phyloP scores from a whole-genome alignment of 1,140 invertebrate species.

The Eueides isabella region DNA sequence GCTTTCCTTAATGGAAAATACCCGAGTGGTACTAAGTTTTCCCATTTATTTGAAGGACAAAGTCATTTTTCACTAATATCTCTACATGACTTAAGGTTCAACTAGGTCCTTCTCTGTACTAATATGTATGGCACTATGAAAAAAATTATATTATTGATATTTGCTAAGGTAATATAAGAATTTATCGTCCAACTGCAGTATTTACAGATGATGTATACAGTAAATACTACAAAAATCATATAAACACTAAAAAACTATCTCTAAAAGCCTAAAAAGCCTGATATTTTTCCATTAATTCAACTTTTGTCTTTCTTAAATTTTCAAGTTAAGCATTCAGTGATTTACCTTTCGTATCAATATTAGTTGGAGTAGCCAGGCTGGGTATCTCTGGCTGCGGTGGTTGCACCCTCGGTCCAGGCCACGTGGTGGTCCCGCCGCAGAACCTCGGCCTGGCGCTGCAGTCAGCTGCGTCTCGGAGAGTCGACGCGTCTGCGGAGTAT shows the following conservation, averaged over 20 bases:
- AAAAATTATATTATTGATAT: too few species aligned
- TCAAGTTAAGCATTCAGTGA: neutral
- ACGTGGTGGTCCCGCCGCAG: slow-evolving; percentile 67
- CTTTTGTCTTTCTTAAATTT: too few species aligned
- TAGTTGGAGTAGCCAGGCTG: slow-evolving; percentile 61
- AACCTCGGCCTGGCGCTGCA: slow-evolving; percentile 58
- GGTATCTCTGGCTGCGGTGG: slow-evolving; percentile 73
- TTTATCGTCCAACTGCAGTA: too few species aligned
- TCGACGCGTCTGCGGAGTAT: slow-evolving; percentile 74
- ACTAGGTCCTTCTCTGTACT: neutral
- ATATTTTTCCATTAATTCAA: too few species aligned
- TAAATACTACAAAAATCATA: too few species aligned
- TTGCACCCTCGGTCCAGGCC: slow-evolving; percentile 72
- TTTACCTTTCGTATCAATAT: slow-evolving; percentile 78
- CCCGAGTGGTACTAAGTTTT: neutral
- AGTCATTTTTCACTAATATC: neutral
- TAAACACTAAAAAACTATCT: too few species aligned
- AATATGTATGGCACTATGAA: too few species aligned
- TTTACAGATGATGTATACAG: too few species aligned
- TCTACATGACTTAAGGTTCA: neutral
- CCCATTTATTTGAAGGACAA: neutral
- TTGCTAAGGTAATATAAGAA: too few species aligned
- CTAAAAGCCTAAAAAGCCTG: too few species aligned
- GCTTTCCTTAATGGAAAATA: slow-evolving; percentile 9
- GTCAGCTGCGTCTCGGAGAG: slow-evolving; percentile 71